Evolutionary conservation across 1,140 invertebrate species (phyloP).

Genomic region (Drosophila lowei): DNA sequence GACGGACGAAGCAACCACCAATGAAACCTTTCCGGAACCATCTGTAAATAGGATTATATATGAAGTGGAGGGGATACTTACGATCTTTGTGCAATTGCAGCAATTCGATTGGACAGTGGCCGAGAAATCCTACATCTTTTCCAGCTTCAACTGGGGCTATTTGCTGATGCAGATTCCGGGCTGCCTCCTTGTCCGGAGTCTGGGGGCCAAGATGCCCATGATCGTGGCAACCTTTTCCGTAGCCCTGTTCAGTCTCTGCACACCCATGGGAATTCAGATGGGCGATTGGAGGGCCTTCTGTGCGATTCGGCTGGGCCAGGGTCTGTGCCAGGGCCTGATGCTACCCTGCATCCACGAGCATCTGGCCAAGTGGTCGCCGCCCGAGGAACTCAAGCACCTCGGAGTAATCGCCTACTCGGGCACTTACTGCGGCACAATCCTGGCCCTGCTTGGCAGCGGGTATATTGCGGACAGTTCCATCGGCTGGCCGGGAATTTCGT

Average conservation of each 20-base stretch:
- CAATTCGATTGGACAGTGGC: slow-evolving; percentile 84
- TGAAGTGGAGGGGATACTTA: background rate
- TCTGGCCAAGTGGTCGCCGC: slow-evolving; percentile 84
- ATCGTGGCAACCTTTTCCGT: slow-evolving; percentile 84
- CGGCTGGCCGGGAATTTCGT: slow-evolving; percentile 92
- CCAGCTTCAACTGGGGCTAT: slow-evolving; percentile 88
- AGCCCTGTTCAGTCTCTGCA: slow-evolving; percentile 80
- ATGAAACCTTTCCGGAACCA: slow-evolving; percentile 58
- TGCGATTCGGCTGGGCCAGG: slow-evolving; percentile 88
- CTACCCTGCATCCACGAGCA: slow-evolving; percentile 90
- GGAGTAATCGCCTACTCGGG: slow-evolving; percentile 86
- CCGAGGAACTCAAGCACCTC: slow-evolving; percentile 85
- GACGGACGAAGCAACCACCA: slow-evolving; percentile 84
- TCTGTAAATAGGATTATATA: background rate
- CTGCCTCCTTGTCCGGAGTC: slow-evolving; percentile 86
- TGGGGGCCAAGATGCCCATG: slow-evolving; percentile 87
- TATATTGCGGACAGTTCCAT: slow-evolving; percentile 85
- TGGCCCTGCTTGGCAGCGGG: slow-evolving; percentile 87
- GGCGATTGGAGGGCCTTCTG: slow-evolving; percentile 86
- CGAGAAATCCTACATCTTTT: slow-evolving; percentile 84
- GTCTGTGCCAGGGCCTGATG: slow-evolving; percentile 91
- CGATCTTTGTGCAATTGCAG: slow-evolving; percentile 22
- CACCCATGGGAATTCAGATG: slow-evolving; percentile 69
- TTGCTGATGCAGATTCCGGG: slow-evolving; percentile 86
- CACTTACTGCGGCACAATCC: slow-evolving; percentile 88